These are phyloP conservation scores for Epinotia bilunana DNA, from an alignment of 2,888 invertebrate species.

Conservation along the genomic window DNA sequence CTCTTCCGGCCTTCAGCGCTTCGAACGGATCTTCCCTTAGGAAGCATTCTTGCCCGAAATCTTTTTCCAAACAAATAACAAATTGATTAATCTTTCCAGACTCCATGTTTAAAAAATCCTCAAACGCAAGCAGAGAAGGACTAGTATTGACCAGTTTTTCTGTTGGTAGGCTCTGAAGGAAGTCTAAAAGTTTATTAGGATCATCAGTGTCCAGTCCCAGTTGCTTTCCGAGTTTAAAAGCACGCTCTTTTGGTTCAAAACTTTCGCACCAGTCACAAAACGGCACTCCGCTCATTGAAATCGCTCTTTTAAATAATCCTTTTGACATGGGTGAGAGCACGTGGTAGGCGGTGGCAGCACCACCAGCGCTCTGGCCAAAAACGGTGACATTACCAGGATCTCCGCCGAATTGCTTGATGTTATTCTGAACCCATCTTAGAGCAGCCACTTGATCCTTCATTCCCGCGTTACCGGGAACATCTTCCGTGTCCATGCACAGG, in stretches of 20 bases:
- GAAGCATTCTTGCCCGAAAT: conserved; percentile 35
- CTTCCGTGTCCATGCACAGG: conserved; percentile 60
- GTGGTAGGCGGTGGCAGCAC: conserved; percentile 55
- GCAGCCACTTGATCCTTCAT: conserved; percentile 68
- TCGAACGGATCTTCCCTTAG: conserved; percentile 34
- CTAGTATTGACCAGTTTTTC: conserved; percentile 55
- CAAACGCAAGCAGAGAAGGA: conserved; percentile 56
- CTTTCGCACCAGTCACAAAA: conserved; percentile 60
- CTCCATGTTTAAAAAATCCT: conserved; percentile 49
- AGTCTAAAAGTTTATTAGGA: conserved; percentile 58
- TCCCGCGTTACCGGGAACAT: conserved; percentile 67
- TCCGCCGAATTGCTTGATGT: conserved; percentile 61
- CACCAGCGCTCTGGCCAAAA: conserved; percentile 65
- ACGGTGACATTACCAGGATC: conserved; percentile 61
- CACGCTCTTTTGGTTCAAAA: conserved; percentile 56
- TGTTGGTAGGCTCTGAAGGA: conserved; percentile 58
- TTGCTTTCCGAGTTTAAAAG: conserved; percentile 60
- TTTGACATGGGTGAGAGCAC: conserved; percentile 61
- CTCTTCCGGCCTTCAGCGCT: conserved; percentile 61
- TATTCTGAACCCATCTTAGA: conserved; percentile 61
- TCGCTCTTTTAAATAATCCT: conserved; percentile 59
- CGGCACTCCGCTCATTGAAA: conserved; percentile 60
- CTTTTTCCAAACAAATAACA: conserved; percentile 38
- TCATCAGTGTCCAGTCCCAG: conserved; percentile 61
- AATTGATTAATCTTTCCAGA: conserved; percentile 28